A percentile compares a stretch with the other conserved stretches of the same genome.
Evolutionary conservation across 2,113 vertebrate species (phyloP).

Genomic region (Puntigrus tetrazona): DNA sequence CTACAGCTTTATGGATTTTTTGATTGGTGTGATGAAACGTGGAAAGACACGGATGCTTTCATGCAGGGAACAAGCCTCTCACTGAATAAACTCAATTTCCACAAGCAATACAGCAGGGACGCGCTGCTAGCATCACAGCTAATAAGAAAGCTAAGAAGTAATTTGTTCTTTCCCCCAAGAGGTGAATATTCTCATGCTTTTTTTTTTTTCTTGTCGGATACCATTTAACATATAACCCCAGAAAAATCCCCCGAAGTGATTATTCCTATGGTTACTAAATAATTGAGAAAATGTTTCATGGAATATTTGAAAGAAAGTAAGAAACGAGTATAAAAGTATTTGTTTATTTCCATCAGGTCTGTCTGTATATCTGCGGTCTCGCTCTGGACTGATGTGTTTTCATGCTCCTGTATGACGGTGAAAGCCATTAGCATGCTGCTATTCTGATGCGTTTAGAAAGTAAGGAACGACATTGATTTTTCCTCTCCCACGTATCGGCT

Average conservation of each 20-base stretch:
- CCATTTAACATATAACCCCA: conserved; percentile 14
- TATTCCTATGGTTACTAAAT: background rate
- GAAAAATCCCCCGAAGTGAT: background rate
- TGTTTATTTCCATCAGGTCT: background rate
- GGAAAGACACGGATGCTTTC: background rate
- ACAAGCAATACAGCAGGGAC: conserved; percentile 26
- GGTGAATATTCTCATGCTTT: conserved; percentile 17
- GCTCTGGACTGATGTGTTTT: background rate
- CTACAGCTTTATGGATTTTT: background rate
- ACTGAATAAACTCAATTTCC: conserved; percentile 29
- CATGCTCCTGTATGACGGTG: background rate
- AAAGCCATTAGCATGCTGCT: conserved; percentile 21
- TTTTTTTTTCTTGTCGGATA: background rate
- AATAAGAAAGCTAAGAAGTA: conserved; percentile 48
- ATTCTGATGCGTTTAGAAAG: conserved; percentile 2
- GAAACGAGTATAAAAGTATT: too few species aligned
- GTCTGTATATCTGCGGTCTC: too few species aligned
- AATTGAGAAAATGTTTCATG: background rate
- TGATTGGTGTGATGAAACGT: background rate
- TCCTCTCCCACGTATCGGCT: conserved; percentile 10
- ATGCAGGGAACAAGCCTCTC: background rate
- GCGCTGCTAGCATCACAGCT: background rate
- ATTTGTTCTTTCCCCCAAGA: conserved; percentile 43
- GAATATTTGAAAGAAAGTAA: too few species aligned
- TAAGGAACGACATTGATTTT: conserved; percentile 20